phyloP scores from a whole-genome alignment of 2,888 invertebrate species.

The Hirtodrosophila alboralis region DNA sequence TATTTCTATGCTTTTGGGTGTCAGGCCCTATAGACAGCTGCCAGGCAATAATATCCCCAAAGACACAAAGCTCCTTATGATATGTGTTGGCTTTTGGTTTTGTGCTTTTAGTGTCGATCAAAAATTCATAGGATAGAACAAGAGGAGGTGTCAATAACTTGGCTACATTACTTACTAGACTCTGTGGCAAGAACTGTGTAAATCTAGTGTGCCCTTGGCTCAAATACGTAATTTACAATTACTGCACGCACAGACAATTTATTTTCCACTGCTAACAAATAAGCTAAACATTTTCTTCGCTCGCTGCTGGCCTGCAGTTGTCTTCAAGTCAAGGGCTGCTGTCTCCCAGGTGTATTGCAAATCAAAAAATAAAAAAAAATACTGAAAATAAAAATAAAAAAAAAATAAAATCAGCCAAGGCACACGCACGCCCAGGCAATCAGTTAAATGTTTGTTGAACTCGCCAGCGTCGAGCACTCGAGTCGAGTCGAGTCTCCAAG shows the following conservation, averaged over 20 bases:
- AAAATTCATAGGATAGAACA: conserved; percentile 61
- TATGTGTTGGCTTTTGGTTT: conserved; percentile 18
- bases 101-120: conserved; percentile 56
- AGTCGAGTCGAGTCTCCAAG: conserved; percentile 47
- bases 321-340: conserved; percentile 15
- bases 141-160: conserved; percentile 67
- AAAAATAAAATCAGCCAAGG: conserved; percentile 55
- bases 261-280: conserved; percentile 79
- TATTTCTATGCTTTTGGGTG: too few relatives aligned
- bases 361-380: conserved; percentile 68
- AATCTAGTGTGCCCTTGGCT: conserved; percentile 19
- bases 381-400: conserved; percentile 43
- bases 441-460: conserved; percentile 81
- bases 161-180: conserved; percentile 31
- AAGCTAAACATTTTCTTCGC: conserved; percentile 65
- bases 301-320: conserved; percentile 26
- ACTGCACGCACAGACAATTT: conserved; percentile 83
- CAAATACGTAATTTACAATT: conserved; percentile 81
- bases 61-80: conserved; percentile 12
- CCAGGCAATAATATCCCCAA: conserved; percentile 25
- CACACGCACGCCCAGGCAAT: conserved; percentile 77
- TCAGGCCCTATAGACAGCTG: not conserved
- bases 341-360: conserved; percentile 83
- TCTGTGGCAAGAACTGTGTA: conserved; percentile 6
- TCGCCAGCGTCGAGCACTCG: conserved; percentile 58